These are phyloP conservation scores for Poecilia gillii DNA, from an alignment of 2,797 vertebrate genomes.

Conservation along the genomic window DNA sequence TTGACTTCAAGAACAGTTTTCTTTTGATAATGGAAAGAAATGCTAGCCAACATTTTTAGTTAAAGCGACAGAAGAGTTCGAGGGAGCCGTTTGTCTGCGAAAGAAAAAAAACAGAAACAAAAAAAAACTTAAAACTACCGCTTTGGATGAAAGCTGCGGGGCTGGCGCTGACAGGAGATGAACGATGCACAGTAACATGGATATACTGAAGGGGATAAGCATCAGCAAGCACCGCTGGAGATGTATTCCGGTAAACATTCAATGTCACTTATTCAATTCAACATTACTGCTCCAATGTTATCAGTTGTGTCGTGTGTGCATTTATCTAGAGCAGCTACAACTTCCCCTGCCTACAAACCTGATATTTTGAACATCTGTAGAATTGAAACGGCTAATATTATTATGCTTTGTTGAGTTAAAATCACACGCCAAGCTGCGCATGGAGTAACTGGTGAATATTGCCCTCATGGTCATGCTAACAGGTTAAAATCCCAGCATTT, in stretches of 20 bases:
- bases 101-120: neutral
- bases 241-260: slow-evolving; percentile 57
- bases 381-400: neutral
- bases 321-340: neutral
- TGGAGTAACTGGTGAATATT: neutral
- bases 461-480: slow-evolving; percentile 1
- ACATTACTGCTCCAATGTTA: neutral
- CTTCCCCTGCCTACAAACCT: neutral
- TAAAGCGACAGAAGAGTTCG: slow-evolving; percentile 19
- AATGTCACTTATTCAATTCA: neutral
- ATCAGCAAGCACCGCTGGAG: slow-evolving; percentile 35
- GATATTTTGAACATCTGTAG: neutral
- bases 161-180: slow-evolving; percentile 53
- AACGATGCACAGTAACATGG: slow-evolving; percentile 71
- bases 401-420: neutral
- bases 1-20: slow-evolving; percentile 7
- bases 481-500: slow-evolving; percentile 7
- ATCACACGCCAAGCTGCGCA: neutral
- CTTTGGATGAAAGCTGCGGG: slow-evolving; percentile 28
- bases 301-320: neutral
- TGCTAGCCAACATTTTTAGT: neutral
- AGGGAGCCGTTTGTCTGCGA: slow-evolving; percentile 19
- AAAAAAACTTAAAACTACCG: slow-evolving; percentile 49
- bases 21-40: neutral
- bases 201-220: slow-evolving; percentile 64